Percentiles rank a stretch among this genome's conserved stretches.
These are phyloP conservation scores for Scaptomyza tumidula DNA, from an alignment of 2,888 invertebrate species.

Conservation along the genomic window DNA sequence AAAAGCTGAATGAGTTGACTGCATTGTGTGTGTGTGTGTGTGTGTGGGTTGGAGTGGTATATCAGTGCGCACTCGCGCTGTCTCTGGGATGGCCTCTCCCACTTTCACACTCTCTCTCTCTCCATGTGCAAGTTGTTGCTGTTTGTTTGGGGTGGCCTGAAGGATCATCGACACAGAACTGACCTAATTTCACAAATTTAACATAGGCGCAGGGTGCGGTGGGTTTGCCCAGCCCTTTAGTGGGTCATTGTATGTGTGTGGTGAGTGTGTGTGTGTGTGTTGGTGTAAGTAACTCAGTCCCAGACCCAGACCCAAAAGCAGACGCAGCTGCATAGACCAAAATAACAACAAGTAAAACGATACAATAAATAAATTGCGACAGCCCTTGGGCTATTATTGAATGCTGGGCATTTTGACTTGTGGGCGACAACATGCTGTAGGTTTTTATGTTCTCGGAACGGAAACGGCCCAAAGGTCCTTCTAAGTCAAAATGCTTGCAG, in stretches of 20 bases:
- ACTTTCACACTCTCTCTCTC: conserved; percentile 18
- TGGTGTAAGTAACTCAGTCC: conserved; percentile 17
- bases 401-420: conserved; percentile 58
- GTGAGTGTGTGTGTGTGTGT: neutral
- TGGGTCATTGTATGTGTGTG: conserved; percentile 60
- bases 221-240: conserved; percentile 50
- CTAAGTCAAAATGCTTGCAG: conserved; percentile 19
- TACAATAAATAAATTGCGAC: conserved; percentile 41
- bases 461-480: conserved; percentile 30
- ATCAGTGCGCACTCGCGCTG: conserved; percentile 70
- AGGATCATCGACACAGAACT: conserved; percentile 85
- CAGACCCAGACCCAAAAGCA: conserved; percentile 38
- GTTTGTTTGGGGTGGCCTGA: conserved; percentile 70
- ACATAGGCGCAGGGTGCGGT: conserved; percentile 75
- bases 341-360: conserved; percentile 33
- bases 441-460: conserved; percentile 24
- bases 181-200: conserved; percentile 84
- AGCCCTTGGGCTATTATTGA: conserved; percentile 57
- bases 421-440: conserved; percentile 22
- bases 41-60: conserved; percentile 40
- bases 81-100: conserved; percentile 48
- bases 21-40: conserved; percentile 31
- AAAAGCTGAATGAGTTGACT: conserved; percentile 61
- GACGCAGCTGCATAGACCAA: conserved; percentile 41
- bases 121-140: conserved; percentile 33